Percentiles rank a stretch among this genome's conserved stretches.
phyloP scores from a whole-genome alignment of 2,113 vertebrate genomes.

The Chaetops frenatus region DNA sequence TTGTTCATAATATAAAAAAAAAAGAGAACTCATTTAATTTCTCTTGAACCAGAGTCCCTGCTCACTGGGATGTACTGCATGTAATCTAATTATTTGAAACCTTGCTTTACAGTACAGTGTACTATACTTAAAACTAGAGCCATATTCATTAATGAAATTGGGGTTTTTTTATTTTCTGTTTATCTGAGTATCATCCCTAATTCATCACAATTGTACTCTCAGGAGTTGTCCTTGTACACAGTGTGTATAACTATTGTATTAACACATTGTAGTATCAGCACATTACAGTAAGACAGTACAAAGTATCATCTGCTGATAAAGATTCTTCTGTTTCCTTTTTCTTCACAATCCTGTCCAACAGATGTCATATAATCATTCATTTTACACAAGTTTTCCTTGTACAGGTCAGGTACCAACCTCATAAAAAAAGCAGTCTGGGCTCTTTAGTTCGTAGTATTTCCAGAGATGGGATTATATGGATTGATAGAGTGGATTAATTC shows the following conservation, averaged over 20 bases:
- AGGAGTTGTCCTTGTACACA: background rate
- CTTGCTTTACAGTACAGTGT: background rate
- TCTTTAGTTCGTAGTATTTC: background rate
- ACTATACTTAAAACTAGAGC: background rate
- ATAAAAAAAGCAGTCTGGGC: background rate
- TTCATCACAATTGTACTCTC: background rate
- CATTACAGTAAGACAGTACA: background rate
- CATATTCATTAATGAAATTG: background rate
- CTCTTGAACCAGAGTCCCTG: background rate
- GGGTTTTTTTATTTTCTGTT: background rate
- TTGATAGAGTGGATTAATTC: background rate
- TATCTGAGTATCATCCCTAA: background rate
- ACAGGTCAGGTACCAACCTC: background rate
- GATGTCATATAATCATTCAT: background rate
- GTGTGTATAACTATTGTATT: background rate
- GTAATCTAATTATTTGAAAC: background rate
- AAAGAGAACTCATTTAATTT: background rate
- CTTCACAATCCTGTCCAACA: background rate
- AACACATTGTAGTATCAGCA: background rate
- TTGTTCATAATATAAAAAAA: background rate
- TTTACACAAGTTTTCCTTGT: background rate
- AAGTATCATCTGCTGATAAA: background rate
- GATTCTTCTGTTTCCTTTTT: background rate
- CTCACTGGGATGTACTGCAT: background rate
- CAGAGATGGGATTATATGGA: background rate